Percentiles rank a stretch among this genome's conserved stretches.
phyloP scores from a whole-genome alignment of 2,797 vertebrate genomes.

The Cyprinodon diabolis region DNA sequence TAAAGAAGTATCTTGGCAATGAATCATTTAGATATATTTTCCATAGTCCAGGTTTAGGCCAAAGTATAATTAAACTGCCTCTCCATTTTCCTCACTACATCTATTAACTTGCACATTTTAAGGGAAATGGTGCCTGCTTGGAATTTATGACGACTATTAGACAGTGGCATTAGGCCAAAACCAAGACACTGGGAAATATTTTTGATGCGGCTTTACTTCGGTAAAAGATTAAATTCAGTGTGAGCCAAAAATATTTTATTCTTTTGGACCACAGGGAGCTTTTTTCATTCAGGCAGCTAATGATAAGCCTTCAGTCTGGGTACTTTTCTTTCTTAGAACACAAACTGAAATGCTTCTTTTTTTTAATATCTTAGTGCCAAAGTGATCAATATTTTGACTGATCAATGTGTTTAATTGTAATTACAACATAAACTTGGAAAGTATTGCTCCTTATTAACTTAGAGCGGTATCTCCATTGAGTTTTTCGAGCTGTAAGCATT shows the following conservation, averaged over 20 bases:
- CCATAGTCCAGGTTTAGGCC: constrained; percentile 44
- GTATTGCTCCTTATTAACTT: not conserved
- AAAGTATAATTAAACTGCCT: constrained; percentile 59
- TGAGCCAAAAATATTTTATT: constrained; percentile 67
- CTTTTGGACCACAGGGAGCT: constrained; percentile 50
- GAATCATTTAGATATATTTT: constrained; percentile 53
- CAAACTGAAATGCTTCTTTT: constrained; percentile 13
- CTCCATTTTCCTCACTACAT: constrained; percentile 59
- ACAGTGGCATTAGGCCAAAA: constrained; percentile 58
- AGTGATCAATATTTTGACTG: constrained; percentile 6
- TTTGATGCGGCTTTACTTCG: constrained; percentile 56
- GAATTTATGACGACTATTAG: constrained; percentile 66
- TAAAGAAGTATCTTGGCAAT: constrained; percentile 25
- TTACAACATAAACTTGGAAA: constrained; percentile 2
- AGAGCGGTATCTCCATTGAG: not conserved
- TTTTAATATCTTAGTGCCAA: constrained; percentile 2
- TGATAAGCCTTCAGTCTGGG: constrained; percentile 48
- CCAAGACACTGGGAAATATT: constrained; percentile 54
- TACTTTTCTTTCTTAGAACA: not conserved
- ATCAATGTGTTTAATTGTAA: constrained; percentile 2
- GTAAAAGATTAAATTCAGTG: constrained; percentile 68
- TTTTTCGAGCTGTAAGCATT: not conserved
- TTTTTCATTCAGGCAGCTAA: constrained; percentile 61
- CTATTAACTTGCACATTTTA: constrained; percentile 71
- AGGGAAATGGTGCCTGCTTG: constrained; percentile 54